Base-by-base conservation (phyloP, 2,888 invertebrate genomes). In the Notodonta dromedarius region DNA sequence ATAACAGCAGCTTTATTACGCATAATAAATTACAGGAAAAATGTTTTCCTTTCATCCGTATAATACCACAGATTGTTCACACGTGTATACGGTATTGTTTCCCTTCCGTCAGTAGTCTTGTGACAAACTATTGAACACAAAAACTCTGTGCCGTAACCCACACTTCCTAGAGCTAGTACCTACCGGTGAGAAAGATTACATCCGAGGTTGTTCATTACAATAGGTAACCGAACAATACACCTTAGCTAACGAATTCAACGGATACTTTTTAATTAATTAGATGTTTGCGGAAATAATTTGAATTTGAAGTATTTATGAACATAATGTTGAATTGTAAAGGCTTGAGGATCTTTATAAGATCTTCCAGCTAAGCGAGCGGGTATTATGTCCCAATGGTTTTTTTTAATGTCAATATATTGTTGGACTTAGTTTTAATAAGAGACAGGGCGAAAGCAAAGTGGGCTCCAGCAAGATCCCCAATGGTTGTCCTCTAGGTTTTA, bases 111-210 rank as follows among this genome's bases (percentile, higher is more conserved):
- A 55, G 56, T 44, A 44, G 40, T 12, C 39, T 61, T 55, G 52
- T 60, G 69, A 74, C 64, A 69, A 67, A 65, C 57, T 57, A 62
- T 60, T 56, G 48, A 16, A 60, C 59, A 69, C 57, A 69, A 66
- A 78, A 76, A 70, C 52, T 51, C 44, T 60, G 65, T 75, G 70
- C 70, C 73, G 76, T 75, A 77, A 75, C 60, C 46, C 56, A 60
- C 32, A 60, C 76, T 75, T 77, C 75, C 73, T 44, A 11, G 13
- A 32, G 14, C 4, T 50, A 74, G 71, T 53, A 48, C 5, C 60
- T 53, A 48, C 5, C 60, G 60, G 73, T 75, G 75, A 65, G 75
- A 75, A 75, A 64, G 58, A 62, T 69, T 60, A 62, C 74, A 77
- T 72, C 75, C 76, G 76, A 61, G 58, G 44, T 51, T 24, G 56